These are phyloP conservation scores for Glossophaga mutica DNA, from an alignment of 2,797 vertebrate genomes.

Conservation along the genomic window DNA sequence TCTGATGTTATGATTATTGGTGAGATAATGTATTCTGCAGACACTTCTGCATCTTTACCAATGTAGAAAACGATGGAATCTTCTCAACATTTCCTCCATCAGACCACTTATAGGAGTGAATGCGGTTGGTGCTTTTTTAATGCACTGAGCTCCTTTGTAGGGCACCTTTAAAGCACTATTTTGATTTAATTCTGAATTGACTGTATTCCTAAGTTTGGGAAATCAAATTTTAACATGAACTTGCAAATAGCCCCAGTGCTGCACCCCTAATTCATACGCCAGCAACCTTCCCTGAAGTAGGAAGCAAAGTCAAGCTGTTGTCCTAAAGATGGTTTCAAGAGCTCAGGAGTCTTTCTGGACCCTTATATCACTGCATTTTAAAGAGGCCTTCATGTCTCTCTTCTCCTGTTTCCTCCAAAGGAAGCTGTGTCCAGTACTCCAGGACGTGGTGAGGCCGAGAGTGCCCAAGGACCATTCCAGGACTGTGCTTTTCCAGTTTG, in stretches of 20 bases:
- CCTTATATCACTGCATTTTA: constrained; percentile 29
- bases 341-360: constrained; percentile 15
- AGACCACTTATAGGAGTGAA: background rate
- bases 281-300: background rate
- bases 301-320: constrained; percentile 35
- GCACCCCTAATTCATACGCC: constrained; percentile 19
- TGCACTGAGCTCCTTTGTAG: background rate
- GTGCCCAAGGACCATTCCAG: background rate
- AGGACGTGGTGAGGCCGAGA: background rate
- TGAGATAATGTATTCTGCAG: background rate
- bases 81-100: background rate
- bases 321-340: constrained; percentile 34
- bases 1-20: background rate
- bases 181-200: background rate
- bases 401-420: constrained; percentile 24
- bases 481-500: background rate
- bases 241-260: background rate
- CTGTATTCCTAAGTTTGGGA: constrained; percentile 21
- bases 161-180: background rate
- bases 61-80: background rate
- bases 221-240: constrained; percentile 38
- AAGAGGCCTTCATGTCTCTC: constrained; percentile 4
- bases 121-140: background rate
- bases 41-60: background rate
- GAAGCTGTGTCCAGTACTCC: background rate